Conservation (phyloP, 2,888 invertebrate species). For the Geophilus truncorum region DNA sequence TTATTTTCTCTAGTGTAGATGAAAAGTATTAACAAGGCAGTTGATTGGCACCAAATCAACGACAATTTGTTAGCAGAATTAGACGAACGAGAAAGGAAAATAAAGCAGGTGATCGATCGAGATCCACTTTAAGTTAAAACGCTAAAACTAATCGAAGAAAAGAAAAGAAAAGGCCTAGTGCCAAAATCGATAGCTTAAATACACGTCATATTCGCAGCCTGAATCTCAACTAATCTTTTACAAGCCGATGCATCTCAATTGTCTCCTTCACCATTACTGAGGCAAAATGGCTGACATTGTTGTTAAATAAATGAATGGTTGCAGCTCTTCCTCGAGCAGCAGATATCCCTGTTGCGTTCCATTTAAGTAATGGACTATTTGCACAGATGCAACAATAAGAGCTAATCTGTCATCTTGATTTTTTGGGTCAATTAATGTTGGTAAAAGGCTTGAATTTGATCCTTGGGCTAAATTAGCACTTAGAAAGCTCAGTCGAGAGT, state of each 20-base stretch:
- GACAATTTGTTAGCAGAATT: not conserved
- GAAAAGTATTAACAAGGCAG: not conserved
- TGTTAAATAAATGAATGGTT: not conserved
- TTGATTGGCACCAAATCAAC: not conserved
- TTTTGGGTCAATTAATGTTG: too few species aligned
- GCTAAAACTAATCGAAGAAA: not conserved
- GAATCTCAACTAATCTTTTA: constrained; percentile 7
- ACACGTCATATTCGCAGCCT: not conserved
- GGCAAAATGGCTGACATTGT: not conserved
- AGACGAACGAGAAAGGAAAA: not conserved
- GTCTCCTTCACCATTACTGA: not conserved
- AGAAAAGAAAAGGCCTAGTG: not conserved
- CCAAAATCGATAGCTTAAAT: not conserved
- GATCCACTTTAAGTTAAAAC: not conserved
- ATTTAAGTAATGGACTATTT: too few species aligned
- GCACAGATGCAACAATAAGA: too few species aligned
- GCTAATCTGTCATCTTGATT: too few species aligned
- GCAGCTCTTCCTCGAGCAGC: too few species aligned
- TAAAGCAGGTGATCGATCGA: not conserved
- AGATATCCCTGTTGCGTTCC: too few species aligned
- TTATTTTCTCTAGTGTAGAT: not conserved
- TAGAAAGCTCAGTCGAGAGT: too few species aligned
- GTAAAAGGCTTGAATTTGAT: too few species aligned
- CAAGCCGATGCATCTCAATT: not conserved
- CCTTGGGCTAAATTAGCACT: too few species aligned